These are phyloP conservation scores for Phaetusa simplex DNA, from an alignment of 2,113 vertebrate genomes.

Conservation along the genomic window DNA sequence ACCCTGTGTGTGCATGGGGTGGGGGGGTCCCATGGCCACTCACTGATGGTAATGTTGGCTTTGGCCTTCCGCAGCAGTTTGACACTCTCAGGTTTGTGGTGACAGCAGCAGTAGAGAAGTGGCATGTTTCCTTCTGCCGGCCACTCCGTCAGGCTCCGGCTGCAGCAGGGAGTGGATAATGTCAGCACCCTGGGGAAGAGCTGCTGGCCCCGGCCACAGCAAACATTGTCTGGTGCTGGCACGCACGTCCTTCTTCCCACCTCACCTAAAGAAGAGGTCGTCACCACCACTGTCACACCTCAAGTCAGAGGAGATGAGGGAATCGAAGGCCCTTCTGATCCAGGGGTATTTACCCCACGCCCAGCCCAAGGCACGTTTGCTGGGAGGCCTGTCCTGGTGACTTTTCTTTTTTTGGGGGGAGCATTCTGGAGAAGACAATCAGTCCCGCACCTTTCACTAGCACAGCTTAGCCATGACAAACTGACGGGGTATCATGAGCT, in stretches of 20 bases:
- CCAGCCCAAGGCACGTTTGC: background rate
- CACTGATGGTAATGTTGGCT: conserved; percentile 71
- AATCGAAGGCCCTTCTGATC: background rate
- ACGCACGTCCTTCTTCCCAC: background rate
- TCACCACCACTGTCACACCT: background rate
- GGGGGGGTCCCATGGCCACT: background rate
- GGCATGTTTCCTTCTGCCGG: conserved; percentile 66
- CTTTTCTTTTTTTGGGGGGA: background rate
- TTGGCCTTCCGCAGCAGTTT: conserved; percentile 76
- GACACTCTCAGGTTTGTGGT: conserved; percentile 74
- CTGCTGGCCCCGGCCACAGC: background rate
- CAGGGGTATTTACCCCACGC: too few relatives aligned
- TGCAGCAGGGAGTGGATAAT: background rate
- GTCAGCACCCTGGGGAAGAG: background rate
- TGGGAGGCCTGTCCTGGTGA: background rate
- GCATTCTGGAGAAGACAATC: background rate
- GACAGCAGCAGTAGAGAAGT: conserved; percentile 74
- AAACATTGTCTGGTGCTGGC: background rate
- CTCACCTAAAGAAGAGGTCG: background rate
- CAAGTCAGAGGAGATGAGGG: background rate
- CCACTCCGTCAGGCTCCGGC: conserved; percentile 65
- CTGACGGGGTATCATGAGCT: background rate
- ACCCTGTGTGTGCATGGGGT: background rate
- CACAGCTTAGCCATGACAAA: background rate
- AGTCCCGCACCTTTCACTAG: background rate